Evolutionary conservation across 2,888 invertebrate species (phyloP).

Genomic region (Cantharis rustica): DNA sequence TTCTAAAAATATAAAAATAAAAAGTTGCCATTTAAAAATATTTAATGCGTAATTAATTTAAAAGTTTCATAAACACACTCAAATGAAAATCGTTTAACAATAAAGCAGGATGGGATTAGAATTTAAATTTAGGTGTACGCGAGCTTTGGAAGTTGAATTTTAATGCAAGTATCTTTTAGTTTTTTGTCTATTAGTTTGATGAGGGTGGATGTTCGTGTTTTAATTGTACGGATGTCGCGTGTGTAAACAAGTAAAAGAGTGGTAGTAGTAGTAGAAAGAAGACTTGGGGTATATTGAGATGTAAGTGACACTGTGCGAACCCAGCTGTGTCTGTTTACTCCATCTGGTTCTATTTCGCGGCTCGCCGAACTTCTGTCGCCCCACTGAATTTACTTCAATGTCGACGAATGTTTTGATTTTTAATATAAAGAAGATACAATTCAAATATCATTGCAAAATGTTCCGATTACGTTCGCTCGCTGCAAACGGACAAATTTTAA

Average conservation of each 20-base stretch:
- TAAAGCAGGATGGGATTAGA: neutral
- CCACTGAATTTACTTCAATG: conserved; percentile 38
- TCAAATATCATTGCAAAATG: conserved; percentile 32
- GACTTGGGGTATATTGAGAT: conserved; percentile 45
- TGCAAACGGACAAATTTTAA: conserved; percentile 44
- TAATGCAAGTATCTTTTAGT: neutral
- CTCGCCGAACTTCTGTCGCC: conserved; percentile 44
- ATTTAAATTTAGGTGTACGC: neutral
- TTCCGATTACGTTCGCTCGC: conserved; percentile 43
- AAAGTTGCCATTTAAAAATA: neutral
- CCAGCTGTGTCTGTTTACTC: conserved; percentile 54
- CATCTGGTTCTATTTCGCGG: conserved; percentile 55
- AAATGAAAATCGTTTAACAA: neutral
- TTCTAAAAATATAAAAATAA: neutral
- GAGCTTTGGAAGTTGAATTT: neutral
- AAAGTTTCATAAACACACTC: neutral
- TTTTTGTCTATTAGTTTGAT: conserved; percentile 4
- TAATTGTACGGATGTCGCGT: conserved; percentile 50
- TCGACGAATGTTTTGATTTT: conserved; percentile 46
- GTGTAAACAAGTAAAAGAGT: conserved; percentile 47
- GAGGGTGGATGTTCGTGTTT: conserved; percentile 36
- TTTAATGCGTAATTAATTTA: neutral
- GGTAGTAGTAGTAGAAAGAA: conserved; percentile 37
- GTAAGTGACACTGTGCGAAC: conserved; percentile 51
- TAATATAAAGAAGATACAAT: conserved; percentile 41